phyloP scores from a whole-genome alignment of 1,140 invertebrate species.

The Hypsibius dujardini region DNA sequence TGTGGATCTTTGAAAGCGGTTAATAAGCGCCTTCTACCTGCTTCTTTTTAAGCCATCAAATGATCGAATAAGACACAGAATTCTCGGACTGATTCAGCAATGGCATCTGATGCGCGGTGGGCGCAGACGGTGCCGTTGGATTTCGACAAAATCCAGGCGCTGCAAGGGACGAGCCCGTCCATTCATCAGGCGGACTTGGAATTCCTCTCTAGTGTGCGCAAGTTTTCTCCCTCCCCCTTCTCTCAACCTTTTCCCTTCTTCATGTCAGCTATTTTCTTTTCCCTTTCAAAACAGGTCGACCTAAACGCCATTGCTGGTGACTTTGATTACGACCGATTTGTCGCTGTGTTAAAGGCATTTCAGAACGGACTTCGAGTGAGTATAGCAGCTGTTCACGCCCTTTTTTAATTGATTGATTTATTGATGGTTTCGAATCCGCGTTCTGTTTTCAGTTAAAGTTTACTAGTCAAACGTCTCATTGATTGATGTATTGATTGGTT shows the following conservation, averaged over 20 bases:
- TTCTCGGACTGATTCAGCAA: too few species aligned
- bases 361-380: constrained; percentile 1
- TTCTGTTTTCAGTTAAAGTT: background rate
- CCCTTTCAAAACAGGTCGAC: too few species aligned
- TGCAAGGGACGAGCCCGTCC: background rate
- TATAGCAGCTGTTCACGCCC: background rate
- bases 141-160: background rate
- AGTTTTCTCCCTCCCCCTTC: background rate
- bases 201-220: background rate
- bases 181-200: constrained; percentile 1
- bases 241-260: background rate
- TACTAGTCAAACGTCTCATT: background rate
- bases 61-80: too few species aligned
- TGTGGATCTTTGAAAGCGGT: too few species aligned
- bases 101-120: too few species aligned
- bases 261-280: too few species aligned
- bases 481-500: background rate
- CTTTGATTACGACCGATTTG: too few species aligned
- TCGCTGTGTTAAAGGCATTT: background rate
- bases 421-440: background rate
- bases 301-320: too few species aligned
- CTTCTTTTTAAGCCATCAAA: too few species aligned
- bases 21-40: too few species aligned
- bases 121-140: background rate
- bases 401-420: background rate